These are phyloP conservation scores for Fukomys damarensis DNA, from an alignment of 2,113 vertebrate species.

Conservation along the genomic window DNA sequence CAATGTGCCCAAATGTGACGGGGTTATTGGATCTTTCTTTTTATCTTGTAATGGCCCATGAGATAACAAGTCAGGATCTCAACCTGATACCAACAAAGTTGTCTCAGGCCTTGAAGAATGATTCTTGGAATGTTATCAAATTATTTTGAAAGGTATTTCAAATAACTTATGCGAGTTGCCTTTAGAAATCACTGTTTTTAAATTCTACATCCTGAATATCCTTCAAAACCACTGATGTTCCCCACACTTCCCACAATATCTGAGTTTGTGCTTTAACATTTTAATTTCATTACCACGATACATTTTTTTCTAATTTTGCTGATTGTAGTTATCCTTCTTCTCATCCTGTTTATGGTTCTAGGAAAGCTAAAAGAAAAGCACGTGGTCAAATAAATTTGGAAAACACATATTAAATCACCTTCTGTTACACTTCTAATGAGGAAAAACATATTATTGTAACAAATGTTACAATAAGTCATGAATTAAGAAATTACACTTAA, in stretches of 20 bases:
- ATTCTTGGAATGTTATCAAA: conserved; percentile 21
- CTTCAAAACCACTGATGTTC: not conserved
- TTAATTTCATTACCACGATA: not conserved
- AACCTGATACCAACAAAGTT: not conserved
- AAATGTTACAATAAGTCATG: not conserved
- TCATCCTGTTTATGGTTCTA: not conserved
- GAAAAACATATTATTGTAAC: not conserved
- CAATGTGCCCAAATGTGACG: not conserved
- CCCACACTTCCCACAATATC: accelerated
- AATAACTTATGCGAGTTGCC: not conserved
- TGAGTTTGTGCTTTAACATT: not conserved
- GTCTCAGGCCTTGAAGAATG: not conserved
- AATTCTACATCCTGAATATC: not conserved
- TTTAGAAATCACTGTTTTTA: not conserved
- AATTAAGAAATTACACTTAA: not conserved
- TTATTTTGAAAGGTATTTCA: conserved; percentile 35
- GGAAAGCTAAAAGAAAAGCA: not conserved
- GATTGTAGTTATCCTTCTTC: not conserved
- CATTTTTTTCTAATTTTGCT: not conserved
- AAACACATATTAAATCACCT: not conserved
- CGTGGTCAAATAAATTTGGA: not conserved
- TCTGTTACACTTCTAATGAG: not conserved
- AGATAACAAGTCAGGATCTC: conserved; percentile 45
- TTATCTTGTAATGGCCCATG: conserved; percentile 24
- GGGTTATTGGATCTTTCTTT: conserved; percentile 41